A percentile compares a stretch with the other conserved stretches of the same genome.
Evolutionary conservation across 2,888 invertebrate genomes (phyloP).

Genomic region (Nasonia oneida): DNA sequence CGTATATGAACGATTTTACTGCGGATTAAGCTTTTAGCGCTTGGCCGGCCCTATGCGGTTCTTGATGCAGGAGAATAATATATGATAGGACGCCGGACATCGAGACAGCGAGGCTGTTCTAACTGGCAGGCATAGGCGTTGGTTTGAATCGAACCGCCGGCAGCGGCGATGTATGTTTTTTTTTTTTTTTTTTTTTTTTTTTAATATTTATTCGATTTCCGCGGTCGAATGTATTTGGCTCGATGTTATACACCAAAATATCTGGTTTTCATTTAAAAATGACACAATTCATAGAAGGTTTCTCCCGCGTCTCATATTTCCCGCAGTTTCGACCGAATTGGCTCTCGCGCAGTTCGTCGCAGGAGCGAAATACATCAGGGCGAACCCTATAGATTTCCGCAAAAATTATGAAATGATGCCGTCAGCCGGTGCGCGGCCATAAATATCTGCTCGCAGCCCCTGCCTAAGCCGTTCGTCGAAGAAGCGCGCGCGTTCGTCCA

Average conservation of each 20-base stretch:
- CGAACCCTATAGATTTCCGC: neutral
- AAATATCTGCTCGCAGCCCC: neutral
- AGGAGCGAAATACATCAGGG: neutral
- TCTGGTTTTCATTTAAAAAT: neutral
- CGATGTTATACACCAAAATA: neutral
- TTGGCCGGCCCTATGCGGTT: neutral
- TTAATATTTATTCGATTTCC: neutral
- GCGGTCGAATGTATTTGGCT: neutral
- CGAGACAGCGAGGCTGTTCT: neutral
- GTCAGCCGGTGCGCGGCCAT: neutral
- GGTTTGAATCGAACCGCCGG: neutral
- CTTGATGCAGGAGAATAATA: neutral
- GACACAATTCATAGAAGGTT: neutral
- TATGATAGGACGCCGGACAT: neutral
- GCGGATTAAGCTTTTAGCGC: conserved; percentile 27
- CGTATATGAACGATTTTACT: conserved; percentile 37
- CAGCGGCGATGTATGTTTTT: neutral
- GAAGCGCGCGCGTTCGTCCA: neutral
- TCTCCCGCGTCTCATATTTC: too few species aligned
- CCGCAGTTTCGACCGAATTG: neutral
- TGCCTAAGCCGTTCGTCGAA: neutral
- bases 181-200: neutral
- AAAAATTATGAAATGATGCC: neutral
- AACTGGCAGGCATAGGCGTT: neutral
- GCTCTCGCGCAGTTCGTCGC: neutral